Base-by-base conservation (phyloP, 1,140 invertebrate species). In the Vanessa tameamea region DNA sequence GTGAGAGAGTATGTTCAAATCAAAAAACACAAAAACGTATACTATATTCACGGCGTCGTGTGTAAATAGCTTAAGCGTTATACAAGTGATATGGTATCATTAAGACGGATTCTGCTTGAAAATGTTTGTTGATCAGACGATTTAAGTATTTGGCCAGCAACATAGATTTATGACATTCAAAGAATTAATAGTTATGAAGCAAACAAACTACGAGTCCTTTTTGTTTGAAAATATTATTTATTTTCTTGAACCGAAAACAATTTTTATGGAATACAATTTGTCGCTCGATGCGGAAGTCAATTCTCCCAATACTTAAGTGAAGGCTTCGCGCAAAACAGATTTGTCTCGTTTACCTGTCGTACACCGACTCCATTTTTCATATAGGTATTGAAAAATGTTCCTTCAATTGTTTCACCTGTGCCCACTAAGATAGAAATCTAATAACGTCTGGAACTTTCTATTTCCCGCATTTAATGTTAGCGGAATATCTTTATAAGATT, bases 291-390 rank as follows among this genome's bases (percentile, higher is more conserved):
- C 53, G 15, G 53, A 57, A 68, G 15, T 68, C 14, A 16, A 31
- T 53, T n/a, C 50, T 53, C 20, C n/a, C 51, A 43, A 9, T 47
- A 55, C 31, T 37, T 55, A 31, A 16, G 59, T 14, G 13, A 26
- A 64, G 15, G 26, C 16, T 26, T 26, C 4, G 20, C 20, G 20
- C 20, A 59, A 59, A 64, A 78, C 55, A 57, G 70, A 57, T 61
- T 66, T 57, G 51, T 73, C 73, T 70, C 71, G 77, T 78, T 79
- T 78, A 70, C 73, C 79, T 79, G 76, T 77, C 70, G 74, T 73
- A 80, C 83, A 82, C 76, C 80, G 84, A 85, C 86, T 87, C 71
- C 77, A 89, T 81, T 84, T 89, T 87, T 88, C 82, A 87, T 84
- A 16, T n/a, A 53, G n/a, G 84, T 87, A 83, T 86, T 85, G 81